Evolutionary conservation across 2,113 vertebrate species (phyloP), one percentile per base, ranked within the genome.

Genomic region (Hippocampus abdominalis): DNA sequence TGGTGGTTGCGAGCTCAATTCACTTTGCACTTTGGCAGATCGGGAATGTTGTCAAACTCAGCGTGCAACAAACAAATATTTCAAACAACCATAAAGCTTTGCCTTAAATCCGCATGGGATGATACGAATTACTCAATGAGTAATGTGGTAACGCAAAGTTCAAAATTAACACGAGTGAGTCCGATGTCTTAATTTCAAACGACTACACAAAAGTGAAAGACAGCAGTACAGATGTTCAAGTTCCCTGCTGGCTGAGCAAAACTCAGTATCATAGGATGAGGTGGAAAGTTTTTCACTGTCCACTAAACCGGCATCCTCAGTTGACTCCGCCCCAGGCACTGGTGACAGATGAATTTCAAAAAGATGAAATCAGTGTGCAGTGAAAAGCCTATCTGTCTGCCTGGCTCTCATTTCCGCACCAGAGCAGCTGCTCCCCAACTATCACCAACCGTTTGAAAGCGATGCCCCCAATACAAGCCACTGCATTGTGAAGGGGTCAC

Each of bases 401-500:
- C 54, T 66, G 66, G 68, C 57, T 25, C 53, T 49, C 25, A 64
- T 76, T 79, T 76, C 71, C 74, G 69, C 72, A 74, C 71, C 67
- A 69, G 11, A 84, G 78, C 82, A 78, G 83, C 77, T 74, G 54
- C 76, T 81, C 69, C 68, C 60, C 72, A 71, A 70, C 48, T 59
- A 65, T 65, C 56, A 32, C 59, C 77, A 68, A 60, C 46, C 9
- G 11, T 71, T 81, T 69, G 71, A 69, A 79, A 76, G 66, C 71
- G 57, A 75, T 68, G 48, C 51, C 51, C 61, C 32, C 70, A 74
- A 46, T 44, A 64, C 62, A 25, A 63, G 59, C 71, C 56, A 21
- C 66, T 54, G 68, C 78, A 78, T 82, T 76, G 78, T 78, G 78
- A 83, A 75, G 69, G 83, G 74, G 56, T 79, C 70, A 10, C 59